These are phyloP conservation scores for Pantherophis guttatus DNA, from an alignment of 2,113 vertebrate genomes.

Conservation along the genomic window DNA sequence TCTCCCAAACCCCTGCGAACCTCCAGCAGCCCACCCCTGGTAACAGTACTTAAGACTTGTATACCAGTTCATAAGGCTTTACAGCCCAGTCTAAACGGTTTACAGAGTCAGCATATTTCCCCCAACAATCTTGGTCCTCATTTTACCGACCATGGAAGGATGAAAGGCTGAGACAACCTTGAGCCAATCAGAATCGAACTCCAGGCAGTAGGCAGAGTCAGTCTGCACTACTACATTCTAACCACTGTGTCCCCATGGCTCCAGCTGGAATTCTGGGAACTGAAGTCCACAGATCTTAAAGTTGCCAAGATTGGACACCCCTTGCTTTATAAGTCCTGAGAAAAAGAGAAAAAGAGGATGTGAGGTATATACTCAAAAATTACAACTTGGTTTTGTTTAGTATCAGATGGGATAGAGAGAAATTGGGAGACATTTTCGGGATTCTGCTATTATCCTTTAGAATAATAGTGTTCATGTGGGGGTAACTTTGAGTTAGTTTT, in stretches of 20 bases:
- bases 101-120: neutral
- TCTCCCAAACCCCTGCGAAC: too few species aligned
- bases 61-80: neutral
- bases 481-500: neutral
- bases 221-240: neutral
- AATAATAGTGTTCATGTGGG: neutral
- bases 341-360: neutral
- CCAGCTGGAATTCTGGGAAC: neutral
- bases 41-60: neutral
- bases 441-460: neutral
- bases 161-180: neutral
- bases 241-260: neutral
- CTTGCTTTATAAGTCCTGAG: neutral
- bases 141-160: neutral
- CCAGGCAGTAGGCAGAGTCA: neutral
- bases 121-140: neutral
- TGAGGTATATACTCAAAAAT: neutral
- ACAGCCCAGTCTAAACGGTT: neutral
- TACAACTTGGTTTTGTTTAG: neutral
- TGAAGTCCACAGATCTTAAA: neutral
- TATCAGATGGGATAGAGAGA: neutral
- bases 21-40: too few species aligned
- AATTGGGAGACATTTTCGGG: neutral
- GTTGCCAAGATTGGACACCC: neutral
- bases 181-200: neutral